Percentiles rank a stretch among this genome's conserved stretches.
Conservation (phyloP, 1,140 invertebrate species). For the Pseudomyrmex concolor region DNA sequence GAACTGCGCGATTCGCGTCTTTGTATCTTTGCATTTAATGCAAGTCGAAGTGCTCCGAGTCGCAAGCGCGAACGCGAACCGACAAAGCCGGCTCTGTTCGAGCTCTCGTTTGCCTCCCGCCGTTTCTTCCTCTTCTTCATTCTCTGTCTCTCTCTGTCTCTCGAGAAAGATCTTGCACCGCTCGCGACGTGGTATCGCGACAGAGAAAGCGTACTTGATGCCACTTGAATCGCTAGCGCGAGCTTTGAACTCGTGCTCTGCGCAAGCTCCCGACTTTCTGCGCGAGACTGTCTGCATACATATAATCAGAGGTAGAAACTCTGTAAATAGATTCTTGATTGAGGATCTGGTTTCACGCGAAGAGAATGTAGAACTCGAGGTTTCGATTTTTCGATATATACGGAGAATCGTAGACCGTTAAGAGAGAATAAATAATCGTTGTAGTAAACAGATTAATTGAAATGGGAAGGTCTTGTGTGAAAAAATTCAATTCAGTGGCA, state of each 20-base stretch:
- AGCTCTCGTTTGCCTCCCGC: slow-evolving; percentile 63
- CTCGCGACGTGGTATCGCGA: slow-evolving; percentile 50
- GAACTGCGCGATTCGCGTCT: slow-evolving; percentile 53
- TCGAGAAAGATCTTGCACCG: slow-evolving; percentile 48
- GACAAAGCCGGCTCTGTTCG: slow-evolving; percentile 78
- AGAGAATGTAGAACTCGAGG: neutral
- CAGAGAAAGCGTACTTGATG: slow-evolving; percentile 75
- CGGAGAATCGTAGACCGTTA: neutral
- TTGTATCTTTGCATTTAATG: slow-evolving; percentile 77
- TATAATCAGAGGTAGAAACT: slow-evolving; percentile 3
- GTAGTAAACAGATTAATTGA: neutral
- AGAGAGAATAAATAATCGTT: neutral
- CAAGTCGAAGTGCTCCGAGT: slow-evolving; percentile 76
- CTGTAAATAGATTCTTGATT: slow-evolving; percentile 30
- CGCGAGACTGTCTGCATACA: neutral
- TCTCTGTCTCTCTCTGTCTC: neutral
- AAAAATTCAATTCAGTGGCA: no score
- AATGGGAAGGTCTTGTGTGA: no score
- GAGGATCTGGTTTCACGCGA: neutral
- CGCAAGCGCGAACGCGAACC: slow-evolving; percentile 75
- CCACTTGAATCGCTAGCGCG: slow-evolving; percentile 78
- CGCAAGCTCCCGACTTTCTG: slow-evolving; percentile 45
- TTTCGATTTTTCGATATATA: neutral
- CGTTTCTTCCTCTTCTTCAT: slow-evolving; percentile 34
- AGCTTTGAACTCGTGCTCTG: slow-evolving; percentile 77